These are phyloP conservation scores for Ischnus inquisitorius DNA, from an alignment of 2,888 invertebrate genomes.

Conservation along the genomic window DNA sequence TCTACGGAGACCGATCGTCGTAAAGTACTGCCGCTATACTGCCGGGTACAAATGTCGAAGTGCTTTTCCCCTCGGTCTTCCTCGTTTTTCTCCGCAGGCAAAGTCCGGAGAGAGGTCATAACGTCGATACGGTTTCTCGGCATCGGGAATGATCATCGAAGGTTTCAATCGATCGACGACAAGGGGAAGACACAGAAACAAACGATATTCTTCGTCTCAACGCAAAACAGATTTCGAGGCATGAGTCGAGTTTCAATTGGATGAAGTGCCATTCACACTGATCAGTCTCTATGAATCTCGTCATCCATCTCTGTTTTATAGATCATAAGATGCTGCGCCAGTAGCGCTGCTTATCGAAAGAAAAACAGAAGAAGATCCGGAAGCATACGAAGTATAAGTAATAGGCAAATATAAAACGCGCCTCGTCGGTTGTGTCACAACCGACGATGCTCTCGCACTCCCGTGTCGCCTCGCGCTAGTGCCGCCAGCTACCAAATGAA, in stretches of 20 bases:
- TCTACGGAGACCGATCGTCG: constrained; percentile 63
- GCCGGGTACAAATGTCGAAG: constrained; percentile 9
- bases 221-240: background rate
- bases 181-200: constrained; percentile 19
- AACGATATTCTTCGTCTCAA: constrained; percentile 30
- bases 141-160: constrained; percentile 51
- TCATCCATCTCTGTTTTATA: background rate
- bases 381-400: constrained; percentile 13
- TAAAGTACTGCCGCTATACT: constrained; percentile 40
- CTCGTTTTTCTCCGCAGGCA: constrained; percentile 13
- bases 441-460: constrained; percentile 47
- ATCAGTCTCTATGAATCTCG: background rate
- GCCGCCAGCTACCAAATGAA: constrained; percentile 68
- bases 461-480: constrained; percentile 44
- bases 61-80: constrained; percentile 19
- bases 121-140: constrained; percentile 35
- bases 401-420: constrained; percentile 41
- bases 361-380: background rate
- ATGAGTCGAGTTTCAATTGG: background rate
- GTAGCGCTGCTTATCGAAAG: background rate
- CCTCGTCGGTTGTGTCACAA: constrained; percentile 53
- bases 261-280: background rate
- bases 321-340: background rate
- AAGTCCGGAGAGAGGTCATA: constrained; percentile 44
- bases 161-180: constrained; percentile 33